A percentile compares a stretch with the other conserved stretches of the same genome.
Evolutionary conservation across 2,113 vertebrate genomes (phyloP).

Genomic region (Perccottus glenii): DNA sequence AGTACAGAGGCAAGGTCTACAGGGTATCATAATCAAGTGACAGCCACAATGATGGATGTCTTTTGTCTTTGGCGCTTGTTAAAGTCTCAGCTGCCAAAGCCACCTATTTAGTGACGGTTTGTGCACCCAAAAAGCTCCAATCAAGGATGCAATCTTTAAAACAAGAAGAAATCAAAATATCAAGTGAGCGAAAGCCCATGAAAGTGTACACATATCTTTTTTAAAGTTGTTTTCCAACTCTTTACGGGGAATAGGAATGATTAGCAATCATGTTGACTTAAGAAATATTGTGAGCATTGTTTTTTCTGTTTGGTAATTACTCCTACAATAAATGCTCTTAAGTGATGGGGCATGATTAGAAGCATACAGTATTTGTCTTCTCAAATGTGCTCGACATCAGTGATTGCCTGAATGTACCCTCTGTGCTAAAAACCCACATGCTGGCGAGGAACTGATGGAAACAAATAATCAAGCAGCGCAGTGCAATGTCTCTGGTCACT

Average conservation of each 20-base stretch:
- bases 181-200: conserved; percentile 22
- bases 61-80: conserved; percentile 23
- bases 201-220: conserved; percentile 11
- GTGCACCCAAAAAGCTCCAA: conserved; percentile 42
- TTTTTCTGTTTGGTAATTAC: conserved; percentile 5
- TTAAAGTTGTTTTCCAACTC: conserved; percentile 4
- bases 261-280: conserved; percentile 36
- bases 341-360: conserved; percentile 45
- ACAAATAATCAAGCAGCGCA: conserved; percentile 27
- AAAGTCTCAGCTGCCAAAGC: conserved; percentile 39
- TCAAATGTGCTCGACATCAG: conserved; percentile 28
- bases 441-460: conserved; percentile 14
- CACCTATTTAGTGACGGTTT: conserved; percentile 53
- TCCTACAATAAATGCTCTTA: conserved; percentile 16
- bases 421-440: conserved; percentile 1
- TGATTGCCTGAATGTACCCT: conserved; percentile 6
- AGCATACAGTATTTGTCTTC: neutral
- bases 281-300: conserved; percentile 17
- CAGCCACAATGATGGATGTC: conserved; percentile 30
- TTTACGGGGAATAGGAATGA: conserved; percentile 45
- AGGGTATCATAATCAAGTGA: conserved; percentile 47
- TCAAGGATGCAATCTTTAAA: conserved; percentile 44
- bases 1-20: conserved; percentile 23
- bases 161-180: conserved; percentile 54
- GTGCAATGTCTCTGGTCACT: conserved; percentile 5